These are phyloP conservation scores for Neodiprion fabricii DNA, from an alignment of 1,140 invertebrate species.

Conservation along the genomic window DNA sequence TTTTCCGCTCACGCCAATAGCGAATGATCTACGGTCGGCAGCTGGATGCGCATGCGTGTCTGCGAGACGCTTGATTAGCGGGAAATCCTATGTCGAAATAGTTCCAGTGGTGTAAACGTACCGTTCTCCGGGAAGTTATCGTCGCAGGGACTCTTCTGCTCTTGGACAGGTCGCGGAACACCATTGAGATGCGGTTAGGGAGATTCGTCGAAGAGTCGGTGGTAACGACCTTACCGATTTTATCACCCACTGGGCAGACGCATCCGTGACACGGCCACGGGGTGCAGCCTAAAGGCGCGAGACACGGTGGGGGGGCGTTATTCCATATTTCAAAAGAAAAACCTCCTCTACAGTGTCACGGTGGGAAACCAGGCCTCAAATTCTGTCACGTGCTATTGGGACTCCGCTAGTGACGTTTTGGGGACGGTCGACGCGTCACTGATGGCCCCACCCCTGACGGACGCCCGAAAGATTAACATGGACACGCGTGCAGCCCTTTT, in stretches of 20 bases:
- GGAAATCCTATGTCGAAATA: no score
- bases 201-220: neutral
- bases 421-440: neutral
- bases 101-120: no score
- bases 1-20: no score
- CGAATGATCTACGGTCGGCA: no score
- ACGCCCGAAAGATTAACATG: constrained; percentile 2
- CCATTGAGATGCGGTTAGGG: neutral
- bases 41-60: no score
- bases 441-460: neutral
- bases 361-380: no score
- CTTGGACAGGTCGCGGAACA: no score
- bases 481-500: neutral
- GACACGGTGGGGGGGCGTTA: neutral
- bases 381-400: constrained; percentile 36
- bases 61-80: no score
- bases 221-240: neutral
- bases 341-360: neutral
- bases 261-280: neutral
- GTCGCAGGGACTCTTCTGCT: no score
- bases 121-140: no score
- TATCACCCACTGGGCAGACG: neutral
- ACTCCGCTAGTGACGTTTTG: neutral
- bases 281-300: neutral
- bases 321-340: constrained; percentile 8